These are phyloP conservation scores for Saimiri boliviensis DNA, from an alignment of 2,113 vertebrate genomes.

Conservation along the genomic window DNA sequence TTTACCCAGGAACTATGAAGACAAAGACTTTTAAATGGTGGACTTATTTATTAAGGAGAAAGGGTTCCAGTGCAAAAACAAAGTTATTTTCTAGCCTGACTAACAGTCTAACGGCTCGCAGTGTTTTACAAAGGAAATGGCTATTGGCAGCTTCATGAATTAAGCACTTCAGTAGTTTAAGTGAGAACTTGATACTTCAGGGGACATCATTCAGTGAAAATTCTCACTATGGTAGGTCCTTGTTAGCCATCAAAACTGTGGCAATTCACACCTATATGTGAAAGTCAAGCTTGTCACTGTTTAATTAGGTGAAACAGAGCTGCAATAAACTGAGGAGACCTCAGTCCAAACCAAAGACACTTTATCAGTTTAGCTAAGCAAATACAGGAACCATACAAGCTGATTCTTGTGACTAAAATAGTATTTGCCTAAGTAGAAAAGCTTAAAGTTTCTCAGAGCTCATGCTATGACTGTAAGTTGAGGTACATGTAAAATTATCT, in stretches of 20 bases:
- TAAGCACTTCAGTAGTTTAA: conserved; percentile 46
- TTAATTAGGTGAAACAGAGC: neutral
- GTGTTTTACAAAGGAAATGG: neutral
- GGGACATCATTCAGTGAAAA: conserved; percentile 3
- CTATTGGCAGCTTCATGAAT: conserved; percentile 37
- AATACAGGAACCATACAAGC: neutral
- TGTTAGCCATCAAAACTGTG: conserved; percentile 45
- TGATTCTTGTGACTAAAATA: neutral
- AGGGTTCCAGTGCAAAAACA: neutral
- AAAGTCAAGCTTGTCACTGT: neutral
- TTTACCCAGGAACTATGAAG: neutral
- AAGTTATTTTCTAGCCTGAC: neutral
- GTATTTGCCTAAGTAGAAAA: neutral
- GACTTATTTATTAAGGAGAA: neutral
- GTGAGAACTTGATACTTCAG: conserved; percentile 36
- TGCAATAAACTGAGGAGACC: neutral
- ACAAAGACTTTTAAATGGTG: neutral
- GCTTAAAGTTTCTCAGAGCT: neutral
- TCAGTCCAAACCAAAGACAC: neutral
- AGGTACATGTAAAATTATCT: neutral
- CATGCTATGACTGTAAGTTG: neutral
- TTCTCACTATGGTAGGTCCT: neutral
- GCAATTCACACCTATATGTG: conserved; percentile 16
- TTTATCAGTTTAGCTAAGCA: neutral
- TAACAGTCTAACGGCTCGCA: neutral